Evolutionary conservation across 2,113 vertebrate species (phyloP).

Genomic region (Prionailurus viverrinus): DNA sequence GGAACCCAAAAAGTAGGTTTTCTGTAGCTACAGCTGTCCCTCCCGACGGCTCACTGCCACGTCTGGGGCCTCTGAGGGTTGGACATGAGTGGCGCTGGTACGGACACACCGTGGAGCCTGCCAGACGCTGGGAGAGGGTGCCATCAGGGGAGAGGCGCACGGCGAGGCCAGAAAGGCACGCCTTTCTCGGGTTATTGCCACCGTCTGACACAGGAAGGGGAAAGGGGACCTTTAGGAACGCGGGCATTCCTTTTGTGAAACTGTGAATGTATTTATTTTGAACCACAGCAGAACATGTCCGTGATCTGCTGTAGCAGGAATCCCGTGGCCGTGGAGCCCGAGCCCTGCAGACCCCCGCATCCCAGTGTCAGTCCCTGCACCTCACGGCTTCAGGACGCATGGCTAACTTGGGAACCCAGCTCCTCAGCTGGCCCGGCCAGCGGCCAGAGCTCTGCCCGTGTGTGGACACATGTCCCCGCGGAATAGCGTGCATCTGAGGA

Average conservation of each 20-base stretch:
- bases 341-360: not conserved
- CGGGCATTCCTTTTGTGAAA: not conserved
- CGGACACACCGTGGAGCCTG: accelerated
- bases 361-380: too few species aligned
- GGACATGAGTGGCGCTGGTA: too few species aligned
- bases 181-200: too few species aligned
- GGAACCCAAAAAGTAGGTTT: not conserved
- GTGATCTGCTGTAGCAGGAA: accelerated
- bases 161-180: accelerated
- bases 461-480: accelerated
- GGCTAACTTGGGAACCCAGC: not conserved
- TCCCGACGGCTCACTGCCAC: accelerated
- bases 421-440: not conserved
- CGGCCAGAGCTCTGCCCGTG: not conserved
- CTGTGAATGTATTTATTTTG: not conserved
- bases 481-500: accelerated
- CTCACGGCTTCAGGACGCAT: not conserved
- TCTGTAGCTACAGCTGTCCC: too few species aligned
- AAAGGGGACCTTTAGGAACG: not conserved
- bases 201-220: too few species aligned
- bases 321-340: not conserved
- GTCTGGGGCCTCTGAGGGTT: not conserved
- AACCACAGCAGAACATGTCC: not conserved
- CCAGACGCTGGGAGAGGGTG: not conserved
- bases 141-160: not conserved